Percentiles rank a stretch among this genome's conserved stretches.
Evolutionary conservation across 2,888 invertebrate species (phyloP).

Genomic region (Ecliptopera silaceata): DNA sequence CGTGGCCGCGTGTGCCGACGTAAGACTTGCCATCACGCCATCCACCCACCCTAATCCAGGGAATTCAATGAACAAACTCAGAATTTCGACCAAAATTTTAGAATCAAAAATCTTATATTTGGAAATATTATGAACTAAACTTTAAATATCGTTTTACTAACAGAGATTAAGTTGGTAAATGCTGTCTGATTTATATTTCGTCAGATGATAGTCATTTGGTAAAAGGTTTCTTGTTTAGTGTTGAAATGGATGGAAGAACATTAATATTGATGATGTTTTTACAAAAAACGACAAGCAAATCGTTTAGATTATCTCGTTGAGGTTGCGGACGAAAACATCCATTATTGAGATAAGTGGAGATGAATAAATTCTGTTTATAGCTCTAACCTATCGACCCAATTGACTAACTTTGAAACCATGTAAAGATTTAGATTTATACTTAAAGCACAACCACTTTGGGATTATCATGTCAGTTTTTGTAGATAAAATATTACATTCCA

Average conservation of each 20-base stretch:
- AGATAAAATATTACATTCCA: background rate
- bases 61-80: conserved; percentile 65
- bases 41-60: conserved; percentile 49
- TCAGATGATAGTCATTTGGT: background rate
- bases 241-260: background rate
- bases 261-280: background rate
- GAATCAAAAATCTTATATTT: conserved; percentile 7
- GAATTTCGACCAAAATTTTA: conserved; percentile 18
- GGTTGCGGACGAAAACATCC: conserved; percentile 13
- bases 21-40: conserved; percentile 53
- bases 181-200: background rate
- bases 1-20: conserved; percentile 46
- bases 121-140: conserved; percentile 16
- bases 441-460: background rate
- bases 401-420: background rate
- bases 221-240: background rate
- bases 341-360: conserved; percentile 10
- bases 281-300: conserved; percentile 8
- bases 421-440: background rate
- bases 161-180: background rate
- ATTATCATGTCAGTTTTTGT: background rate
- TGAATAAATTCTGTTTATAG: conserved; percentile 6
- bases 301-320: conserved; percentile 4
- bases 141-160: conserved; percentile 8
- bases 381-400: conserved; percentile 3